Base-by-base conservation (phyloP, 2,888 invertebrate genomes). In the Acanthopleura granulata region DNA sequence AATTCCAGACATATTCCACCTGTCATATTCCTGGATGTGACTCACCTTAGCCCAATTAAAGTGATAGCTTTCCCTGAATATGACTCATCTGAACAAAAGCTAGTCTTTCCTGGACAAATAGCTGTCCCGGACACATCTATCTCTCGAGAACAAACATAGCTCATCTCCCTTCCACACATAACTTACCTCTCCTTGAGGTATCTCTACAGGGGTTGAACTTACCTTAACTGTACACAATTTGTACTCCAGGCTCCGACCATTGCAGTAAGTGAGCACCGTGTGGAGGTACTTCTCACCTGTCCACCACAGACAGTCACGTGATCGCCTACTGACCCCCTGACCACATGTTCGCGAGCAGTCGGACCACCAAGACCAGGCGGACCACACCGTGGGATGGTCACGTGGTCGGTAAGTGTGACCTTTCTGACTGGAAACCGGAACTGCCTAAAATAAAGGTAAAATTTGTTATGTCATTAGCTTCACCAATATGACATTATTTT, bases 291-390 rank as follows among this genome's bases (percentile, higher is more conserved):
- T 66, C 18, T 22, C 15, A 3, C 66, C 66, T 22, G 66, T 27
- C 66, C 66, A 66, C 22, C 6, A 27, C 16, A 66, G 66, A 66
- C 66, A 66, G 22, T 18, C 25, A 15, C 66, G 66, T 66, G 66
- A 66, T 27, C 66, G 18, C 66, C 66, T 22, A 15, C 16, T 66
- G 66, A 66, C 29, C 22, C 66, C 66, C 29, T 66, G 22, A 22
- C 66, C 66, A 66, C 66, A 66, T 15, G 66, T 27, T 27, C 66
- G 66, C 22, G 66, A 66, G 25, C 66, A 66, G 29, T 27, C 29
- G 6, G 66, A 66, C 66, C 66, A 66, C 66, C 66, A 66, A 6
- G 66, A 66, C 66, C 66, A 66, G 66, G 29, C 66, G 18, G 66
- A 66, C 66, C 66, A 66, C 25, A 66, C 66, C 3, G 66, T 66